These are phyloP conservation scores for Addax nasomaculatus DNA, from an alignment of 2,113 vertebrate genomes.

Conservation along the genomic window DNA sequence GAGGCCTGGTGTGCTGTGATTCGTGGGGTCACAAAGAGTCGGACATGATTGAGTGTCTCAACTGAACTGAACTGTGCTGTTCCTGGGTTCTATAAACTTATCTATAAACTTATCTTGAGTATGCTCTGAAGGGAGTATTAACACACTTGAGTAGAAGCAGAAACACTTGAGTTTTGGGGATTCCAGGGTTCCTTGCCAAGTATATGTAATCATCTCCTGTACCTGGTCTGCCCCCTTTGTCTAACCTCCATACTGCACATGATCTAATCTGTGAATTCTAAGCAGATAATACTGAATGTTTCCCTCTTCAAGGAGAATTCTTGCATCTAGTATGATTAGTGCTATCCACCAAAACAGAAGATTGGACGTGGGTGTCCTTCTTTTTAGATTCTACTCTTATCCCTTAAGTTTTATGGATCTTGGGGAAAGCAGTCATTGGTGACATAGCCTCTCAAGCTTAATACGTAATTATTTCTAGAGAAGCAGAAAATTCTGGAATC, in stretches of 20 bases:
- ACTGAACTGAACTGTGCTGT: background rate
- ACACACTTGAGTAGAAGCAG: background rate
- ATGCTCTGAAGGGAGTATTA: background rate
- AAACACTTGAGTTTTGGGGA: background rate
- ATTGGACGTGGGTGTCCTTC: background rate
- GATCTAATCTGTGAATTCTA: background rate
- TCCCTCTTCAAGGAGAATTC: background rate
- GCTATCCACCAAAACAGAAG: background rate
- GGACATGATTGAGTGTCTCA: rapidly evolving
- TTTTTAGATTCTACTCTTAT: background rate
- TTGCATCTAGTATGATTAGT: background rate
- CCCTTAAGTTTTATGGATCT: background rate
- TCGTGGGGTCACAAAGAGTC: no score
- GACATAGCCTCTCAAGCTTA: background rate
- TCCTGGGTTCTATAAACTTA: background rate
- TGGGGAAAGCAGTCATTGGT: background rate
- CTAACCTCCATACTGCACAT: background rate
- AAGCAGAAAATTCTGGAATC: background rate
- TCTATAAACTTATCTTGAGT: background rate
- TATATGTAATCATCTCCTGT: background rate
- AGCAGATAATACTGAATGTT: background rate
- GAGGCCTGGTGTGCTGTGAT: no score
- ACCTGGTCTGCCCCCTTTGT: background rate
- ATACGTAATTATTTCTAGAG: background rate
- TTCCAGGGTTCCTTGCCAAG: background rate